Percentiles rank a stretch among this genome's conserved stretches.
phyloP scores from a whole-genome alignment of 2,888 invertebrate species.

The Rhingia rostrata region DNA sequence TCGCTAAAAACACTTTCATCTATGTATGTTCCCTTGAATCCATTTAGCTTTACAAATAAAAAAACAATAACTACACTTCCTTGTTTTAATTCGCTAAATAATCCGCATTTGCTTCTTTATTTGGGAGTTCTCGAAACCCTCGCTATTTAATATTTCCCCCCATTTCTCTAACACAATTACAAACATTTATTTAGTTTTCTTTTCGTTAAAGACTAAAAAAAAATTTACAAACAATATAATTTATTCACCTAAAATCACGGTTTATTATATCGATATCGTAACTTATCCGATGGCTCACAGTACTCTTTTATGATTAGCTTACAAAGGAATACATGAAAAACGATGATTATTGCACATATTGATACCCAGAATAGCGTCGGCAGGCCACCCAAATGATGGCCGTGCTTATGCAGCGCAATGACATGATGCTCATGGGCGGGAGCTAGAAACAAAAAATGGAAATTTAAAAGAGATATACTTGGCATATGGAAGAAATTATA shows the following conservation, averaged over 20 bases:
- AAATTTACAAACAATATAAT: slow-evolving; percentile 56
- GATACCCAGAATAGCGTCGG: slow-evolving; percentile 96
- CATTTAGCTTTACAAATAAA: no score
- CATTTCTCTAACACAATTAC: slow-evolving; percentile 62
- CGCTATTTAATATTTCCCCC: slow-evolving; percentile 12
- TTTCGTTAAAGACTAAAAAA: slow-evolving; percentile 55
- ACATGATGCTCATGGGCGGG: slow-evolving; percentile 96
- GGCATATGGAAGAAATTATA: slow-evolving; percentile 53
- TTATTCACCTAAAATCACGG: slow-evolving; percentile 84
- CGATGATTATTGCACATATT: slow-evolving; percentile 92
- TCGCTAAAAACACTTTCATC: no score
- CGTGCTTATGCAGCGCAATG: slow-evolving; percentile 95
- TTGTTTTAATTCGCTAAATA: not conserved
- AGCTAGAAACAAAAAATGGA: slow-evolving; percentile 84
- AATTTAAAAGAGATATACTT: not conserved
- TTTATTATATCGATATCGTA: slow-evolving; percentile 88
- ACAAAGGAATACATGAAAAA: slow-evolving; percentile 96
- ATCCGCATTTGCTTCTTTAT: slow-evolving; percentile 12
- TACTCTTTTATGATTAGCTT: slow-evolving; percentile 96
- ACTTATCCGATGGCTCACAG: slow-evolving; percentile 88
- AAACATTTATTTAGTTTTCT: slow-evolving; percentile 65
- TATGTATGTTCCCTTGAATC: no score
- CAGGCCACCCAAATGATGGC: slow-evolving; percentile 93
- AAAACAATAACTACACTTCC: not conserved
- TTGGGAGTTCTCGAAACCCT: slow-evolving; percentile 34